A percentile compares a stretch with the other conserved stretches of the same genome.
These are phyloP conservation scores for Lycophotia porphyrea DNA, from an alignment of 2,888 invertebrate genomes.

Conservation along the genomic window DNA sequence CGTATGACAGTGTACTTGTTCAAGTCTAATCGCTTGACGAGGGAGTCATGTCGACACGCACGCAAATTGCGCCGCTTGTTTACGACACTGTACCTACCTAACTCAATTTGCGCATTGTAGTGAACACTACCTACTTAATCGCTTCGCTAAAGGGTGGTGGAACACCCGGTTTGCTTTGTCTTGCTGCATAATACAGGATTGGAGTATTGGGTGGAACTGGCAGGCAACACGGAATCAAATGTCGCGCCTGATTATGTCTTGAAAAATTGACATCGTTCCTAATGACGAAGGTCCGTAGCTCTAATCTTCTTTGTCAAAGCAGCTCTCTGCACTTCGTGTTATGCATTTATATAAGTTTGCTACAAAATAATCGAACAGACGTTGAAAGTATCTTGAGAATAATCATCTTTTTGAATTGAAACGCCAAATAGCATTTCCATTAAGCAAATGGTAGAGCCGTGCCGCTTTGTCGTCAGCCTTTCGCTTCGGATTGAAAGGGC, in stretches of 20 bases:
- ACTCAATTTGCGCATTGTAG: conserved; percentile 77
- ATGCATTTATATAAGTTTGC: conserved; percentile 19
- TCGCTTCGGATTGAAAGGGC: conserved; percentile 79
- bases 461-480: conserved; percentile 80
- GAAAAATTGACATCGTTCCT: conserved; percentile 19
- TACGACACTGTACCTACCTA: conserved; percentile 74
- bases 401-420: conserved; percentile 72
- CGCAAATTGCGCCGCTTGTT: conserved; percentile 80
- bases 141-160: conserved; percentile 57
- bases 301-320: conserved; percentile 1
- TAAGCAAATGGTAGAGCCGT: conserved; percentile 78
- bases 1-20: conserved; percentile 76
- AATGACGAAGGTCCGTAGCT: too few species aligned
- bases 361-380: conserved; percentile 33
- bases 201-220: conserved; percentile 16
- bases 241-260: neutral
- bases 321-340: conserved; percentile 24
- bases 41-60: conserved; percentile 73
- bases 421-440: conserved; percentile 82
- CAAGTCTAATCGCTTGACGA: conserved; percentile 77
- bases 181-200: conserved; percentile 30
- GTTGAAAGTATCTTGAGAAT: conserved; percentile 56
- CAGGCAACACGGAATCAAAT: conserved; percentile 15
- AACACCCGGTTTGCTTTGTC: conserved; percentile 38
- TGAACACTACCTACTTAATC: conserved; percentile 69